Base-by-base conservation (phyloP, 2,888 invertebrate genomes). In the Drosophila prostipennis region DNA sequence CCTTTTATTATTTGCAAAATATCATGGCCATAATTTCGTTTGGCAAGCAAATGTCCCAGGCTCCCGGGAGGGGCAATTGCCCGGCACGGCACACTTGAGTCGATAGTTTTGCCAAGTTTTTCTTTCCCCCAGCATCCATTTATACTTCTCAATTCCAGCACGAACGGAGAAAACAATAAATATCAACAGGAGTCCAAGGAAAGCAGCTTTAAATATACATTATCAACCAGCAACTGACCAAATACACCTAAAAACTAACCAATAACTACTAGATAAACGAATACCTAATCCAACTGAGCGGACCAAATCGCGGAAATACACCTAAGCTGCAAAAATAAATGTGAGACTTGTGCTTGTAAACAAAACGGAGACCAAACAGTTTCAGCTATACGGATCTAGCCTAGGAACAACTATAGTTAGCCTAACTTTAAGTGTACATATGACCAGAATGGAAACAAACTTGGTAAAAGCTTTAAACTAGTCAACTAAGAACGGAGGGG, bases 401-500 rank as follows among this genome's bases (percentile, higher is more conserved):
- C 6, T 23, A 58, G 39, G 63, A 26, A 63, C 43, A 49, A 49
- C 37, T 73, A 70, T 54, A 42, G 14, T 49, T 75, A 68, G 68
- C 11, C 10, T 45, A 32, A 23, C 45, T n/a, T 59, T 87, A 89
- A 89, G 88, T 89, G 89, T 89, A 89, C 49, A 89, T 89, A 87
- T 77, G 74, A 81, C 79, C 81, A 83, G 70, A 80, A 72, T 72
- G 77, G 84, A 76, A 84, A 74, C 73, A 74, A 48, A 71, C 74
- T 87, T 89, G 89, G 89, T 89, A 79, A 89, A 85, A 85, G 89
- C 89, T 89, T 89, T 89, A 89, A 71, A 89, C 61, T 89, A 89
- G 77, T 54, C 29, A 19, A 55, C 80, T 87, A 84, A 81, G 70
- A 46, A 42, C 46, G 37, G 51, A 57, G 23, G 37, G 40, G 56